A percentile compares a stretch with the other conserved stretches of the same genome.
Conservation (phyloP, 2,888 invertebrate genomes). For the Agrenia bidenticulata region DNA sequence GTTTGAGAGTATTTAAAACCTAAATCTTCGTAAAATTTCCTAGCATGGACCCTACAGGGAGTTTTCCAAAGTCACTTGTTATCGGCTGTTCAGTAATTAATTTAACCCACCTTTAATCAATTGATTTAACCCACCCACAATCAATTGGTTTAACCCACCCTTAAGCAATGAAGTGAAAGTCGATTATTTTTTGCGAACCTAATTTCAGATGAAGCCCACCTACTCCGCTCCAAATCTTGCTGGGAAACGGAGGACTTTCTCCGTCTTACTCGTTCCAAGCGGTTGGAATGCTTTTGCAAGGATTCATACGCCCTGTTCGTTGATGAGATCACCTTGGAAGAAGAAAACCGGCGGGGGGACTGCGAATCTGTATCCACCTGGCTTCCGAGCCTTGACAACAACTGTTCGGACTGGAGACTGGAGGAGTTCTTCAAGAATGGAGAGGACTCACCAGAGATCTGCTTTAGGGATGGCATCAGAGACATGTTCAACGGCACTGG, state of each 20-base stretch:
- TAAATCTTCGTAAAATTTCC: too few relatives aligned
- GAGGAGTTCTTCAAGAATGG: conserved; percentile 30
- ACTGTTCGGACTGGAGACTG: conserved; percentile 40
- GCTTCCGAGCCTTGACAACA: not conserved
- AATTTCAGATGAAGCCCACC: too few relatives aligned
- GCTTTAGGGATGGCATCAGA: conserved; percentile 20
- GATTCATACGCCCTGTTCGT: conserved; percentile 37
- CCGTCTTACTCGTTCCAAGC: conserved; percentile 28
- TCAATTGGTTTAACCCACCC: too few relatives aligned
- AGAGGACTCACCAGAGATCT: conserved; percentile 27
- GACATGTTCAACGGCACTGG: conserved; percentile 17
- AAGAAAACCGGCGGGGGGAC: conserved; percentile 29
- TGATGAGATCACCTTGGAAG: conserved; percentile 25
- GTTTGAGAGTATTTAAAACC: too few relatives aligned
- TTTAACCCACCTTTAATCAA: too few relatives aligned
- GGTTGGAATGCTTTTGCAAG: conserved; percentile 35
- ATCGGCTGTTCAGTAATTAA: too few relatives aligned
- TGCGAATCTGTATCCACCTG: conserved; percentile 10
- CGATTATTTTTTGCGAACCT: too few relatives aligned
- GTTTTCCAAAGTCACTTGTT: too few relatives aligned
- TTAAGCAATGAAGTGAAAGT: too few relatives aligned
- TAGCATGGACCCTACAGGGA: too few relatives aligned
- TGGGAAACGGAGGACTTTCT: conserved; percentile 24
- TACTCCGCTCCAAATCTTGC: too few relatives aligned
- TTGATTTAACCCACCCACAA: too few relatives aligned